A percentile compares a stretch with the other conserved stretches of the same genome.
phyloP scores from a whole-genome alignment of 1,140 invertebrate genomes.

The Hyles euphorbiae region DNA sequence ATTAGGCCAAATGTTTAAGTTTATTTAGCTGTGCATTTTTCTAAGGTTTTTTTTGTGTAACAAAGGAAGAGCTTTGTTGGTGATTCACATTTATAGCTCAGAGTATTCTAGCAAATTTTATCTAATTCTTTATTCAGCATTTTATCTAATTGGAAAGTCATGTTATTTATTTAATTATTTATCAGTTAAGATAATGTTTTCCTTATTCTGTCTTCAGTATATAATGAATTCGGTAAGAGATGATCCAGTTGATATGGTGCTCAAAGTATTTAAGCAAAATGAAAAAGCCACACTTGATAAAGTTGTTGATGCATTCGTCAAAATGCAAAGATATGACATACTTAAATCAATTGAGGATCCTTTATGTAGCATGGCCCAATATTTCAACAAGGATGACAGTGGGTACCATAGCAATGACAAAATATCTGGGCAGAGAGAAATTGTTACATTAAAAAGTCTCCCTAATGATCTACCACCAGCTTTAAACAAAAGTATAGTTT shows the following conservation, averaged over 20 bases:
- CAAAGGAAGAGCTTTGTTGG: no score
- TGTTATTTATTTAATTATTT: neutral
- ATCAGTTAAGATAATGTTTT: neutral
- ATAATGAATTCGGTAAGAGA: conserved; percentile 62
- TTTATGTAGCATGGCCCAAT: conserved; percentile 46
- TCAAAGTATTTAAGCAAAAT: conserved; percentile 66
- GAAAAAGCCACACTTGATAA: conserved; percentile 69
- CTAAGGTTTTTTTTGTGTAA: no score
- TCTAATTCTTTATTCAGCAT: no score
- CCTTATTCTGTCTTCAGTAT: conserved; percentile 48
- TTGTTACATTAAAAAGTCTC: conserved; percentile 54
- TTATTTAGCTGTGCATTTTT: no score
- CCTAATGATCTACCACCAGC: conserved; percentile 60
- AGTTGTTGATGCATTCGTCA: conserved; percentile 59
- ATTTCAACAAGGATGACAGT: conserved; percentile 63
- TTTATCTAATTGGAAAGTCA: no score
- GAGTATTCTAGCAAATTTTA: no score
- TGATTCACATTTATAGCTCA: no score
- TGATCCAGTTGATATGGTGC: conserved; percentile 61
- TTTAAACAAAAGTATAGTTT: conserved; percentile 51
- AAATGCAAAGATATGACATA: conserved; percentile 67
- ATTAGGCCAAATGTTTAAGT: no score
- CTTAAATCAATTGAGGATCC: conserved; percentile 62
- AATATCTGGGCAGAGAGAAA: conserved; percentile 41
- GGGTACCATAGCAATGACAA: conserved; percentile 63